A percentile compares a stretch with the other conserved stretches of the same genome.
These are phyloP conservation scores for Chloroclysta siterata DNA, from an alignment of 2,888 invertebrate species.

Conservation along the genomic window DNA sequence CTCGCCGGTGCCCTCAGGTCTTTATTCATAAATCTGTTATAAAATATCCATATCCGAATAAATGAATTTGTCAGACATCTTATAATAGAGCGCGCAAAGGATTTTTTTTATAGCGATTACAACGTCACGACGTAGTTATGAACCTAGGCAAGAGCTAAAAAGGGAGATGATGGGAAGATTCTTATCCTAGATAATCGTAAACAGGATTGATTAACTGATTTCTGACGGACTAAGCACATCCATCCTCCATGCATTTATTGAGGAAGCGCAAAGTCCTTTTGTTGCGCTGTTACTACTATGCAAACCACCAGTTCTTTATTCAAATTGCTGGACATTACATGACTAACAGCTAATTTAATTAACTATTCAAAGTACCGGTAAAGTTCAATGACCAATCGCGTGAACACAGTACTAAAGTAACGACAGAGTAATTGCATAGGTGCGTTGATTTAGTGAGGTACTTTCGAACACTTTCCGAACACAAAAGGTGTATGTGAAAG, in stretches of 20 bases:
- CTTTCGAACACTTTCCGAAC: slow-evolving; percentile 76
- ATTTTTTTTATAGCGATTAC: too few relatives aligned
- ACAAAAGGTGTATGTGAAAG: slow-evolving; percentile 72
- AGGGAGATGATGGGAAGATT: too few relatives aligned
- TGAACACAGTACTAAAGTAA: slow-evolving; percentile 30
- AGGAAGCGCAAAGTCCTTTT: background rate
- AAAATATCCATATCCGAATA: too few relatives aligned
- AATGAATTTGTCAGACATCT: too few relatives aligned
- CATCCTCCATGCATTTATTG: background rate
- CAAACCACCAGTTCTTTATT: slow-evolving; percentile 15
- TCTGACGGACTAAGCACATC: too few relatives aligned
- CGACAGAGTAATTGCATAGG: slow-evolving; percentile 56
- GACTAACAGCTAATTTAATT: slow-evolving; percentile 29
- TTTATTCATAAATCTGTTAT: too few relatives aligned
- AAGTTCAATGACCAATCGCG: slow-evolving; percentile 36
- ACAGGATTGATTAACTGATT: too few relatives aligned
- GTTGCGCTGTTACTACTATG: slow-evolving; percentile 3
- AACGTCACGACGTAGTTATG: too few relatives aligned
- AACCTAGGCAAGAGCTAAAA: too few relatives aligned
- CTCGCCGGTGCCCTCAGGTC: too few relatives aligned
- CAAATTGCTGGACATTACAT: slow-evolving; percentile 28
- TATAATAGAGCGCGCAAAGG: too few relatives aligned
- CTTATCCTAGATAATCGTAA: too few relatives aligned
- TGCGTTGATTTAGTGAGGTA: slow-evolving; percentile 65
- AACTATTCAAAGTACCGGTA: slow-evolving; percentile 35